Conservation (phyloP, 2,113 vertebrate species). For the Platanista minor region DNA sequence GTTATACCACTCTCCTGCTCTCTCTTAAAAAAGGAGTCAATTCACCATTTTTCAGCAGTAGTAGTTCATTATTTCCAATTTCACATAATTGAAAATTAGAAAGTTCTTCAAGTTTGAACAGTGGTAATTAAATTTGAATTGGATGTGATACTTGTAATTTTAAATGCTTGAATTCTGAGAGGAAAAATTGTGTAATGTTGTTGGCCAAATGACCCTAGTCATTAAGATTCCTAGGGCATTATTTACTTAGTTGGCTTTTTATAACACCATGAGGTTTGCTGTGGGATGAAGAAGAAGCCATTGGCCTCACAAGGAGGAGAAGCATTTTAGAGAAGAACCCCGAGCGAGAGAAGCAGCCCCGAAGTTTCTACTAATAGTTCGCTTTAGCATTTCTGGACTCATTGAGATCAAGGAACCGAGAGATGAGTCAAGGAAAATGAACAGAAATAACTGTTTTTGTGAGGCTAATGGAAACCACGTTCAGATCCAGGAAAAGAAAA, state of each 20-base stretch:
- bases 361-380: neutral
- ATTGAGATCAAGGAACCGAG: neutral
- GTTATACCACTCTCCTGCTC: neutral
- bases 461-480: conserved; percentile 33
- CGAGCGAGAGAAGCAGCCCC: neutral
- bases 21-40: neutral
- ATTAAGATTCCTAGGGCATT: conserved; percentile 55
- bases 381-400: neutral
- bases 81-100: conserved; percentile 51
- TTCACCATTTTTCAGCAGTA: neutral
- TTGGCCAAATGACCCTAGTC: conserved; percentile 52
- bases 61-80: conserved; percentile 49
- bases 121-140: conserved; percentile 77
- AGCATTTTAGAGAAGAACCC: neutral
- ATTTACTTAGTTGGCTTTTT: conserved; percentile 51
- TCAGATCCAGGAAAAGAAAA: conserved; percentile 74
- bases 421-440: conserved; percentile 50
- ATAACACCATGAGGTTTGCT: conserved; percentile 33
- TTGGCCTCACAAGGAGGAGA: neutral
- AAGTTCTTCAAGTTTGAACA: conserved; percentile 59
- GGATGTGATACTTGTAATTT: conserved; percentile 71
- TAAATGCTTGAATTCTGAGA: conserved; percentile 66
- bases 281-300: neutral
- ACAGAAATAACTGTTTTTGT: conserved; percentile 43
- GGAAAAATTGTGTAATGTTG: conserved; percentile 65